phyloP scores from a whole-genome alignment of 2,888 invertebrate species.

The Tinea trinotella region DNA sequence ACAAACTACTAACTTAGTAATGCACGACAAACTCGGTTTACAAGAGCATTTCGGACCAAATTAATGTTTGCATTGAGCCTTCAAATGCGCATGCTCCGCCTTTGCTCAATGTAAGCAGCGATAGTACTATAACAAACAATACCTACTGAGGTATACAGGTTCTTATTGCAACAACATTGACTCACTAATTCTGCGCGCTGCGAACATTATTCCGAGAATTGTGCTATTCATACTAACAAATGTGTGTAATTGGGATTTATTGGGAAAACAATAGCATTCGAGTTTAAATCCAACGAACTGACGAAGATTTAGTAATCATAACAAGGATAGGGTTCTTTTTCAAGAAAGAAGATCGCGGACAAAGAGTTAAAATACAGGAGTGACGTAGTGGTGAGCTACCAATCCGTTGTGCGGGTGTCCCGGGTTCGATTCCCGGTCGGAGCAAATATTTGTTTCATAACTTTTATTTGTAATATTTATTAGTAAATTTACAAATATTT shows the following conservation, averaged over 20 bases:
- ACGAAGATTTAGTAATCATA: no score
- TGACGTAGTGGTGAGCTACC: no score
- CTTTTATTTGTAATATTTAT: no score
- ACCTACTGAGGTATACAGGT: neutral
- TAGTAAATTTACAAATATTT: no score
- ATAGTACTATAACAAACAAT: conserved; percentile 2
- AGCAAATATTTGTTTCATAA: no score
- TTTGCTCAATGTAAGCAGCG: neutral
- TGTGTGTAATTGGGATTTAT: no score
- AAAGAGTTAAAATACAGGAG: neutral
- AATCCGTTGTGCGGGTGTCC: no score
- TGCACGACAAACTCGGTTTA: no score
- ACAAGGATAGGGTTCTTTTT: neutral
- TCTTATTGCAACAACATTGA: neutral
- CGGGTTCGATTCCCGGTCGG: no score
- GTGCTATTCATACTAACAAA: neutral
- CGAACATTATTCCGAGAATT: conserved; percentile 8
- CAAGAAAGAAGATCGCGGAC: neutral
- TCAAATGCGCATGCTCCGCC: conserved; percentile 1
- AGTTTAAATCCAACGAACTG: no score
- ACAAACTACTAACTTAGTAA: neutral
- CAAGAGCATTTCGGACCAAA: neutral
- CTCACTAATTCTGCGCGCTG: conserved; percentile 2
- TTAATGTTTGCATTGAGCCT: conserved; percentile 6
- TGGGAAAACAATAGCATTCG: no score